Base-by-base conservation (phyloP, 2,113 vertebrate genomes). In the Lepisosteus osseus region DNA sequence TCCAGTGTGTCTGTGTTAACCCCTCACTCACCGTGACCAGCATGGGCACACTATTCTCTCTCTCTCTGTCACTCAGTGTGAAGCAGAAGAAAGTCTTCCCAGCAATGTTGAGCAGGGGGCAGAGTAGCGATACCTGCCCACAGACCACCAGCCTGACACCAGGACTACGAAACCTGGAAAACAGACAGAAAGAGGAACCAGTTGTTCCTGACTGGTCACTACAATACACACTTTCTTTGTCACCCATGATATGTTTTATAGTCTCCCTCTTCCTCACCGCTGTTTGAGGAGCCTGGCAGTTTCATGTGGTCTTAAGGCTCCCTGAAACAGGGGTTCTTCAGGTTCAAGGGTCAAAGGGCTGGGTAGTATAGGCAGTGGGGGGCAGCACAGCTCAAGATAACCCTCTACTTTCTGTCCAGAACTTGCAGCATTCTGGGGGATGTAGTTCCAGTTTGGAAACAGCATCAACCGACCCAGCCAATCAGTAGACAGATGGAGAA, bases 371-470 rank as follows among this genome's bases (percentile, higher is more conserved):
- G 83, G 83, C 42, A 90, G 54, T 6, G 94, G 93, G 54, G 87
- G 77, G 9, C 77, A 75, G 71, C 92, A 75, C 65, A 95, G 81
- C 84, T 96, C 94, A 74, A 96, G 0, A 0, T 83, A 84, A 0
- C 93, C 78, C 0, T 15, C 56, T 9, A 72, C 3, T 0, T 40
- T 51, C 43, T 51, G 65, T 7, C 71, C 78, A 42, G 45, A 72
- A 40, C 72, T 84, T 0, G 43, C 9, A 72, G 83, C 74, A 86
- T 76, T 29, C 2, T 87, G 87, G 76, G 93, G 91, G 77, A 95
- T 90, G 61, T 93, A 96, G 63, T 91, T 91, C 95, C 94, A 96
- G 68, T 89, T 84, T 8, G 90, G 92, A 44, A 96, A 89, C 47
- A 96, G 81, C 73, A 94, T 76, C 0, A 91, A 79, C 0, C 67